Evolutionary conservation across 1,140 invertebrate genomes (phyloP).

Genomic region (Papilio helenus): DNA sequence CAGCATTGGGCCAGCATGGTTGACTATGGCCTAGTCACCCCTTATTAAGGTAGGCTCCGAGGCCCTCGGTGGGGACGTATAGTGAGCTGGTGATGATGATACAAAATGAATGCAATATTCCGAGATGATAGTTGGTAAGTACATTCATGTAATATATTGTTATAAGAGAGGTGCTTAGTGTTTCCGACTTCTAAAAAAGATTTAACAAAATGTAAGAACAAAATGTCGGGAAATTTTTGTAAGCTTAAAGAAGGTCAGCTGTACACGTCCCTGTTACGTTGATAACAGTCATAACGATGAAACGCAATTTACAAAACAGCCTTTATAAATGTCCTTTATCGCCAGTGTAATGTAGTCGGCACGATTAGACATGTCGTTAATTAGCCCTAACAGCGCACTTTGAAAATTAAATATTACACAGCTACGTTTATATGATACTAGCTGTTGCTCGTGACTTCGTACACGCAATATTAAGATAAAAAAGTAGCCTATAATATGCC

Average conservation of each 20-base stretch:
- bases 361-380: slow-evolving; percentile 8
- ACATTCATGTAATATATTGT: no score
- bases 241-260: slow-evolving; percentile 12
- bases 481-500: no score
- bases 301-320: slow-evolving; percentile 27
- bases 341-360: slow-evolving; percentile 13
- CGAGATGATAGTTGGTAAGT: no score
- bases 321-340: slow-evolving; percentile 23
- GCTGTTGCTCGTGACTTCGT: no score
- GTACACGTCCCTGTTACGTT: neutral
- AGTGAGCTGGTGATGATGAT: no score
- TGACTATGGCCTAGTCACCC: no score
- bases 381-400: neutral
- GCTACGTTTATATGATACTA: neutral
- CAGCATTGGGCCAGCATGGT: no score
- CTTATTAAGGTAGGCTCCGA: no score
- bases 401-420: slow-evolving; percentile 19
- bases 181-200: neutral
- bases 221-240: neutral
- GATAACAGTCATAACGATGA: slow-evolving; percentile 16
- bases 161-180: no score
- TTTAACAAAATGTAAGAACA: neutral
- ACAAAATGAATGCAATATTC: no score
- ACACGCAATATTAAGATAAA: no score
- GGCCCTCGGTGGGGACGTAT: no score